Evolutionary conservation across 2,888 invertebrate species (phyloP).

Genomic region (Metallyticus violacea): DNA sequence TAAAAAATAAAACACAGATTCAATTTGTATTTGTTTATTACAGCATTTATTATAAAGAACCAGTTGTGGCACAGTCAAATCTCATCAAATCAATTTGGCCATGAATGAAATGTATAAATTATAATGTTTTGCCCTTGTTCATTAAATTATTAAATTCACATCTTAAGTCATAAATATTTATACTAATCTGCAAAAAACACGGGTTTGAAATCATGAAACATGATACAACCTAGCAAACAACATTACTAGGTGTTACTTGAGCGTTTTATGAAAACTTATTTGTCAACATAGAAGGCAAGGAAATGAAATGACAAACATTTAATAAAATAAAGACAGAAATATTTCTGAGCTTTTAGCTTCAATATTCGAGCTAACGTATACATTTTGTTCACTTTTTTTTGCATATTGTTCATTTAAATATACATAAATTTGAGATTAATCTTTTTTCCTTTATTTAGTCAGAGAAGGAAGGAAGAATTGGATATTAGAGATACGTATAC

Average conservation of each 20-base stretch:
- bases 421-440: slow-evolving; percentile 28
- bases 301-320: slow-evolving; percentile 5
- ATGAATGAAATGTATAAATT: slow-evolving; percentile 12
- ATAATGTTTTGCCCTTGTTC: not conserved
- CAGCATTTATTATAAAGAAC: slow-evolving; percentile 12
- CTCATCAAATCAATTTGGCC: slow-evolving; percentile 12
- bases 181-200: not conserved
- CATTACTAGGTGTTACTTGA: slow-evolving; percentile 1
- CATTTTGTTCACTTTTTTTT: slow-evolving; percentile 62
- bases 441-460: slow-evolving; percentile 21
- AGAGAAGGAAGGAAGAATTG: slow-evolving; percentile 34
- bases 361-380: slow-evolving; percentile 72
- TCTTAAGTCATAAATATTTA: not conserved
- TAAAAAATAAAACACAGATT: not conserved
- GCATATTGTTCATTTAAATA: slow-evolving; percentile 46
- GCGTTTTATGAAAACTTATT: not conserved
- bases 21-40: slow-evolving; percentile 7
- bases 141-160: slow-evolving; percentile 4
- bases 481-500: slow-evolving; percentile 35
- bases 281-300: not conserved
- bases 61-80: slow-evolving; percentile 7
- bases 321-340: slow-evolving; percentile 10
- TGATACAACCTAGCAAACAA: not conserved
- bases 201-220: not conserved
- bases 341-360: slow-evolving; percentile 48